phyloP scores from a whole-genome alignment of 2,113 vertebrate genomes.

The Hyaena hyaena region DNA sequence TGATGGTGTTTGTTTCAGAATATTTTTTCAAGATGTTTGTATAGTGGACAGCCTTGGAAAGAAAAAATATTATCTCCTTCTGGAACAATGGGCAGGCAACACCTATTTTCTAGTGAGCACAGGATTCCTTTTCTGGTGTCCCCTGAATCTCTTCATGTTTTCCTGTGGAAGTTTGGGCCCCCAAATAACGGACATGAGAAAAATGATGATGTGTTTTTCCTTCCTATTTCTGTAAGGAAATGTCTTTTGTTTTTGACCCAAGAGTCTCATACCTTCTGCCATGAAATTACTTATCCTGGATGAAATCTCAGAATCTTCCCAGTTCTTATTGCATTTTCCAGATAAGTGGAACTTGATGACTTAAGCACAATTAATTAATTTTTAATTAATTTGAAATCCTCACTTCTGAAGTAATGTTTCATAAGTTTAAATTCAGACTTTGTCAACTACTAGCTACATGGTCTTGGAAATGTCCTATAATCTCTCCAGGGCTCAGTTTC shows the following conservation, averaged over 20 bases:
- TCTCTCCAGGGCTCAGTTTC: neutral
- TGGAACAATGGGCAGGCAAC: neutral
- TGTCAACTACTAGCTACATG: neutral
- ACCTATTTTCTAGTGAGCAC: neutral
- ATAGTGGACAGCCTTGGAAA: neutral
- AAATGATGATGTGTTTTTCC: neutral
- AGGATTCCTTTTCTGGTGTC: neutral
- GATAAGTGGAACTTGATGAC: neutral
- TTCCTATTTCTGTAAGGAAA: neutral
- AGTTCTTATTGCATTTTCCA: neutral
- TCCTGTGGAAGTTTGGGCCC: neutral
- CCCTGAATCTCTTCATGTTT: neutral
- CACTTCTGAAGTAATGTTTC: neutral
- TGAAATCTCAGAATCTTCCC: neutral
- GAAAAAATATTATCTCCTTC: neutral
- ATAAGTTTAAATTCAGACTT: neutral
- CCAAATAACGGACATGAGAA: neutral
- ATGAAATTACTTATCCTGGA: neutral
- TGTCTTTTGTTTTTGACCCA: neutral
- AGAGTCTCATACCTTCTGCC: neutral
- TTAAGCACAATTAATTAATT: neutral
- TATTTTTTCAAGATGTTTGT: neutral
- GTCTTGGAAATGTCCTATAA: neutral
- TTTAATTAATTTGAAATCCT: neutral
- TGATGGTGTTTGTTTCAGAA: neutral